A percentile compares a stretch with the other conserved stretches of the same genome.
Conservation (phyloP, 2,113 vertebrate genomes). For the Diphyllodes magnificus region DNA sequence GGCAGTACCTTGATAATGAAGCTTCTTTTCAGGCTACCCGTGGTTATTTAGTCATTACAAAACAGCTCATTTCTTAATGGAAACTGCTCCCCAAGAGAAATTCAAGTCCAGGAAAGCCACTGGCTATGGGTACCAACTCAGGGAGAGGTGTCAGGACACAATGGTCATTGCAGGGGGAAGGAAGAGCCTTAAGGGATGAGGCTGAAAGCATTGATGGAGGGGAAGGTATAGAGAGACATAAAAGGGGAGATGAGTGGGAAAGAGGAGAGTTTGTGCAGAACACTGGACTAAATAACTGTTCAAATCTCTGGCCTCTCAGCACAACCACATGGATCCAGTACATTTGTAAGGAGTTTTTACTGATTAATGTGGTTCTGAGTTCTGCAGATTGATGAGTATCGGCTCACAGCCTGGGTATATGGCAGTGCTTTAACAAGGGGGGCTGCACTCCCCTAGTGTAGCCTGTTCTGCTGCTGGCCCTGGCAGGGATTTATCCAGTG, state of each 20-base stretch:
- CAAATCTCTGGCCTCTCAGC: neutral
- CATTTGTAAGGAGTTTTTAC: neutral
- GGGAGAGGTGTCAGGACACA: neutral
- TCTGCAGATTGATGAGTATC: neutral
- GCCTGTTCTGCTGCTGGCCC: neutral
- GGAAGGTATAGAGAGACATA: neutral
- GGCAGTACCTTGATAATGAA: conserved; percentile 35
- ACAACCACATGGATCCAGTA: neutral
- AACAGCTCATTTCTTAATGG: neutral
- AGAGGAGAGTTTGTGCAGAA: neutral
- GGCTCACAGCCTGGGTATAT: neutral
- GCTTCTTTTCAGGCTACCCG: conserved; percentile 9
- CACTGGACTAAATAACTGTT: neutral
- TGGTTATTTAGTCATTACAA: neutral
- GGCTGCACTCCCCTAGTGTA: neutral
- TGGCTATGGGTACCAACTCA: neutral
- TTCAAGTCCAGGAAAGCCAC: neutral
- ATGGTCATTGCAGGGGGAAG: neutral
- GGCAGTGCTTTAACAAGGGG: neutral
- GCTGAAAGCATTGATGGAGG: neutral
- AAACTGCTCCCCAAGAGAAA: neutral
- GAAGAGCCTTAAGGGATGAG: neutral
- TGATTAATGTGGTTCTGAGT: neutral
- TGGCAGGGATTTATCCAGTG: neutral
- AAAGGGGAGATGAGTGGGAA: neutral